Percentiles rank a stretch among this genome's conserved stretches.
Conservation (phyloP, 2,888 invertebrate species). For the Caenorhabditis japonica region DNA sequence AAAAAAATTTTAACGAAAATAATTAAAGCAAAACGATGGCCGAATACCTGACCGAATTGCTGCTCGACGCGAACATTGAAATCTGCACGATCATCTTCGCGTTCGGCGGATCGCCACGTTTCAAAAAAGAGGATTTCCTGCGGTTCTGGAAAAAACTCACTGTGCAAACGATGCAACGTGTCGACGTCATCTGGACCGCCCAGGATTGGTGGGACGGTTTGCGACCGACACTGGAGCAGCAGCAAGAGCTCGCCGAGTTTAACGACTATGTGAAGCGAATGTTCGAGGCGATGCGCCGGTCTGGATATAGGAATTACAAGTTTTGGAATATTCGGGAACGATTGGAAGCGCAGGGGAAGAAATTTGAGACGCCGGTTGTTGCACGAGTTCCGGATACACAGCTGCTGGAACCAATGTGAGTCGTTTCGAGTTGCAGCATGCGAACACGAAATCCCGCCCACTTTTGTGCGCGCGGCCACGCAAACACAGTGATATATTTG, state of each 20-base stretch:
- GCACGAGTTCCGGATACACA: not conserved
- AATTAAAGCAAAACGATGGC: conserved; percentile 14
- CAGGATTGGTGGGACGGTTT: conserved; percentile 36
- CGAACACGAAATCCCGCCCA: no score
- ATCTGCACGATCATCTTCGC: conserved; percentile 41
- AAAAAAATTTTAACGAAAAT: not conserved
- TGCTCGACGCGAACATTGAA: conserved; percentile 5
- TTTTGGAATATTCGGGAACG: conserved; percentile 10
- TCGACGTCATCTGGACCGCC: conserved; percentile 24
- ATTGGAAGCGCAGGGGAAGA: not conserved
- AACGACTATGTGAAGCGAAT: conserved; percentile 2
- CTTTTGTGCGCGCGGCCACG: no score
- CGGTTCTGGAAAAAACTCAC: conserved; percentile 4
- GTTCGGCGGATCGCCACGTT: conserved; percentile 25
- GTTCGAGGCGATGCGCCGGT: not conserved
- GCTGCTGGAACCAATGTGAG: not conserved
- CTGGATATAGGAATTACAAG: conserved; percentile 23
- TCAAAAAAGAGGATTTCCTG: conserved; percentile 8
- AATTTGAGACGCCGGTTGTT: not conserved
- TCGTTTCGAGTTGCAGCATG: not conserved
- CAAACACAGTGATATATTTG: no score
- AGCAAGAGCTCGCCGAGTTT: not conserved
- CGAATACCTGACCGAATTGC: conserved; percentile 1
- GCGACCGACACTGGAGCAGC: not conserved
- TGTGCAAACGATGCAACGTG: not conserved